A percentile compares a stretch with the other conserved stretches of the same genome.
Evolutionary conservation across 2,888 invertebrate species (phyloP).

Genomic region (Drosophila colorata): DNA sequence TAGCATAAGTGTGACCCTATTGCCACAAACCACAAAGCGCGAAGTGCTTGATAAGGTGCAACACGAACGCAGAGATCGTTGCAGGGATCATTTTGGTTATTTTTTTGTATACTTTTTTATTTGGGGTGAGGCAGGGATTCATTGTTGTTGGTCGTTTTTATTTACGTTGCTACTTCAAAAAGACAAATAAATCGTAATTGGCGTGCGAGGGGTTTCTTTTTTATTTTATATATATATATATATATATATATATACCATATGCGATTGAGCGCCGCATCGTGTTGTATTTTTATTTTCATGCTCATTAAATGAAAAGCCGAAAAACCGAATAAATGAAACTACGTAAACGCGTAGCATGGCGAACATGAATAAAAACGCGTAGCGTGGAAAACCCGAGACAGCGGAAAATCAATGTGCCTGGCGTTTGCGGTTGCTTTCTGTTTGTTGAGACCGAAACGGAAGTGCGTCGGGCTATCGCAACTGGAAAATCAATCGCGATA

Average conservation of each 20-base stretch:
- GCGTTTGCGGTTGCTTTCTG: conserved; percentile 58
- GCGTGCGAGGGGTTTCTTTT: conserved; percentile 70
- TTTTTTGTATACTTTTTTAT: too few relatives aligned
- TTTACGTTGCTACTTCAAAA: conserved; percentile 70
- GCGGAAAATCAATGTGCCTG: conserved; percentile 30
- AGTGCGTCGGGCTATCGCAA: conserved; percentile 56
- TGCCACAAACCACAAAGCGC: conserved; percentile 45
- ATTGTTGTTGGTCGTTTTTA: conserved; percentile 42
- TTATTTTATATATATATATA: neutral
- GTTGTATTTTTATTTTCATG: conserved; percentile 54
- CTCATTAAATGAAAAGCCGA: conserved; percentile 58
- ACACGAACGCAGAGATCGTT: conserved; percentile 36
- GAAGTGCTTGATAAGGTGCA: conserved; percentile 55
- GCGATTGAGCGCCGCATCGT: conserved; percentile 33
- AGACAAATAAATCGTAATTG: conserved; percentile 80
- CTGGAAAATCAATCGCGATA: conserved; percentile 57
- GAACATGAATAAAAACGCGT: conserved; percentile 17
- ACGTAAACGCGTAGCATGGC: conserved; percentile 3
- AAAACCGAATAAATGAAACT: conserved; percentile 32
- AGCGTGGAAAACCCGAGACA: conserved; percentile 17
- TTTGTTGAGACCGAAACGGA: conserved; percentile 41
- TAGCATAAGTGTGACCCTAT: conserved; percentile 58
- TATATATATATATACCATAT: conserved; percentile 26
- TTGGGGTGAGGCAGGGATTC: conserved; percentile 25
- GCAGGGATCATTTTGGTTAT: conserved; percentile 26